Conservation (phyloP, 2,888 invertebrate genomes). For the Drosophila birchii region DNA sequence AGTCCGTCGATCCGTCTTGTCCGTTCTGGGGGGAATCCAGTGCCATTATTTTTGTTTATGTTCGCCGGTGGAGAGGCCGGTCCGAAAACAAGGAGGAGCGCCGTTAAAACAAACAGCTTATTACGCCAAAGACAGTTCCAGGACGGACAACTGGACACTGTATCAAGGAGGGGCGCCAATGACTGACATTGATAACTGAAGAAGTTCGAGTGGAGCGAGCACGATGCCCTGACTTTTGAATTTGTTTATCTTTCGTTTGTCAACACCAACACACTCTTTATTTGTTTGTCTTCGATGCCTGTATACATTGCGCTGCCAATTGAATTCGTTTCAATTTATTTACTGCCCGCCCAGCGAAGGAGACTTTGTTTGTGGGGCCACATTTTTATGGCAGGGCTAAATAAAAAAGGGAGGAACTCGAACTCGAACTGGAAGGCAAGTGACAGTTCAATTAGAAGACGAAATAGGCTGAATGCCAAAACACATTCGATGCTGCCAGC, state of each 20-base stretch:
- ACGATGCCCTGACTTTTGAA: conserved; percentile 57
- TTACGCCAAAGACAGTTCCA: conserved; percentile 72
- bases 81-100: conserved; percentile 42
- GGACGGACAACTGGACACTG: conserved; percentile 8
- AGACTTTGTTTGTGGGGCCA: conserved; percentile 62
- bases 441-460: conserved; percentile 66
- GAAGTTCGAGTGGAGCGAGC: conserved; percentile 46
- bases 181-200: conserved; percentile 65
- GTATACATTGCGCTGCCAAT: conserved; percentile 77
- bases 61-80: conserved; percentile 39
- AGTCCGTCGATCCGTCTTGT: conserved; percentile 2
- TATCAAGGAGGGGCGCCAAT: conserved; percentile 58
- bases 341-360: conserved; percentile 50
- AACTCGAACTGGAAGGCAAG: conserved; percentile 9
- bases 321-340: conserved; percentile 81
- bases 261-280: conserved; percentile 68
- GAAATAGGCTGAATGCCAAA: conserved; percentile 56
- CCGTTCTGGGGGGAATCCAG: conserved; percentile 38
- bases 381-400: conserved; percentile 61
- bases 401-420: background rate
- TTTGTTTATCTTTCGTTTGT: conserved; percentile 77
- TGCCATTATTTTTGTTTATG: conserved; percentile 80
- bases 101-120: conserved; percentile 82
- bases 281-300: conserved; percentile 65
- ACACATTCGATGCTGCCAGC: conserved; percentile 49